Evolutionary conservation across 2,888 invertebrate genomes (phyloP).

Genomic region (Tetragonisca angustula): DNA sequence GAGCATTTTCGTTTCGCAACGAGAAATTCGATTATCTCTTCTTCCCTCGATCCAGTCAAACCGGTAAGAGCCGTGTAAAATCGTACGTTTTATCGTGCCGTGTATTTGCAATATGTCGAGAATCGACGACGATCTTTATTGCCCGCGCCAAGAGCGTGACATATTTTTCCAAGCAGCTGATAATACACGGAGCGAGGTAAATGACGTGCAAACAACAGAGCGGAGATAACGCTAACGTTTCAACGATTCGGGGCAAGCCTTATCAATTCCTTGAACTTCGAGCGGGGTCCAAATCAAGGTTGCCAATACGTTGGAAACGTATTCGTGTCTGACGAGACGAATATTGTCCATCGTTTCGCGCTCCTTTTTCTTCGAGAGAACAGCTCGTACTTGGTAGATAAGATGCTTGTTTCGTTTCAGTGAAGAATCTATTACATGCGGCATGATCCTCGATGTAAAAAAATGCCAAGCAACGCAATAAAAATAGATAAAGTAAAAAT

Average conservation of each 20-base stretch:
- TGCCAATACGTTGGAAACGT: background rate
- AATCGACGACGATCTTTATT: conserved; percentile 13
- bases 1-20: background rate
- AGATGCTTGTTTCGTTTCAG: background rate
- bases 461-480: too few species aligned
- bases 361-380: background rate
- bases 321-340: background rate
- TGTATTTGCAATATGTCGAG: conserved; percentile 9
- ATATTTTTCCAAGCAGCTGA: conserved; percentile 25
- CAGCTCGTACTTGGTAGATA: background rate
- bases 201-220: conserved; percentile 10
- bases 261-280: conserved; percentile 37
- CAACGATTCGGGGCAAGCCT: conserved; percentile 29
- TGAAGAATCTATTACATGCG: too few species aligned
- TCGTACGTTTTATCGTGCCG: background rate
- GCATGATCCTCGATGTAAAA: too few species aligned
- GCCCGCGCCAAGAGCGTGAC: background rate
- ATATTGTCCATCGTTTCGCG: too few species aligned
- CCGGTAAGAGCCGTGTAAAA: background rate
- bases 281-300: background rate
- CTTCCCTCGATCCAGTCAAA: background rate
- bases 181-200: conserved; percentile 10
- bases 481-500: too few species aligned
- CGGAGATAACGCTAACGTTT: background rate
- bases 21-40: background rate